phyloP scores from a whole-genome alignment of 2,888 invertebrate genomes.

The Rambutsinella grinnellia region DNA sequence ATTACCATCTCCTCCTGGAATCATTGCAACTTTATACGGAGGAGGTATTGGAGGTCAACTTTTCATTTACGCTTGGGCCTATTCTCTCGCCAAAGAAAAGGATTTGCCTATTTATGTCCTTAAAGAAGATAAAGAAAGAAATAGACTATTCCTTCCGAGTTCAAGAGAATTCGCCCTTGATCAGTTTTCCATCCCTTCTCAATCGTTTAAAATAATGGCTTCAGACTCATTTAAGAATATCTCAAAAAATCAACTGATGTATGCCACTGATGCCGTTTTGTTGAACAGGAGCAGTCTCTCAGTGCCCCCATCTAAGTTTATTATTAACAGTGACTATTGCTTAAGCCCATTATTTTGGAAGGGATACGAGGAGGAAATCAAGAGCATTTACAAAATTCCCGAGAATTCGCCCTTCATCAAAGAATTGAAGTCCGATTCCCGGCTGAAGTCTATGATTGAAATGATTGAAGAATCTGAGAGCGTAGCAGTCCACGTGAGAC shows the following conservation, averaged over 20 bases:
- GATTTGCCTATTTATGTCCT: no score
- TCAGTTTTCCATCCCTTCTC: constrained; percentile 27
- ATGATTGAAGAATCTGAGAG: constrained; percentile 23
- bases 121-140: no score
- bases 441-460: neutral
- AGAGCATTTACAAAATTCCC: constrained; percentile 2
- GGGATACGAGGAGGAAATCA: constrained; percentile 6
- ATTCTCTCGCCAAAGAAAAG: constrained; percentile 9
- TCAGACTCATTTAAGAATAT: neutral
- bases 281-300: no score
- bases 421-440: neutral
- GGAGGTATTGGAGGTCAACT: constrained; percentile 31
- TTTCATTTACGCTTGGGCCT: constrained; percentile 21
- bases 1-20: no score
- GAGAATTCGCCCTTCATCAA: no score
- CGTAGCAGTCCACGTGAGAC: constrained; percentile 50
- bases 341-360: constrained; percentile 16
- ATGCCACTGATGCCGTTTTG: neutral
- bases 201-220: constrained; percentile 1
- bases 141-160: neutral
- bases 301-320: no score
- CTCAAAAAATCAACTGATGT: neutral
- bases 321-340: no score
- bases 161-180: constrained; percentile 28
- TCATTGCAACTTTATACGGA: no score